A percentile compares a stretch with the other conserved stretches of the same genome.
phyloP scores from a whole-genome alignment of 2,797 vertebrate species.

The Peromyscus melanophrys region DNA sequence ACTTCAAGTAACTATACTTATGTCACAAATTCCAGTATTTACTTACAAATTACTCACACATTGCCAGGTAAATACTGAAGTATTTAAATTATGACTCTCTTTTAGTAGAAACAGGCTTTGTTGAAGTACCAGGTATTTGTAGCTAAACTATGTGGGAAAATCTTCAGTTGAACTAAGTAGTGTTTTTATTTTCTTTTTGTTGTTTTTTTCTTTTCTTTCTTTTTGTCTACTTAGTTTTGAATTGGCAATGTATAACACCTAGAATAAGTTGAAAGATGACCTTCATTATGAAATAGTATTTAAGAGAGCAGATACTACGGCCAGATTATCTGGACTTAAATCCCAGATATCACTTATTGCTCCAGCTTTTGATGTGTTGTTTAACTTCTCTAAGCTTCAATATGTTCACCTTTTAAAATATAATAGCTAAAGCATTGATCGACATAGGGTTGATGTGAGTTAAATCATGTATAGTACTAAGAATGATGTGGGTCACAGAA shows the following conservation, averaged over 20 bases:
- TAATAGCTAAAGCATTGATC: neutral
- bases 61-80: neutral
- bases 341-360: neutral
- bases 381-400: neutral
- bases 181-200: neutral
- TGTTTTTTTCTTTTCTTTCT: neutral
- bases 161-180: neutral
- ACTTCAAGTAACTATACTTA: slow-evolving; percentile 7
- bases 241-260: neutral
- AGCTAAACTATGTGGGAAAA: slow-evolving; percentile 19
- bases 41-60: neutral
- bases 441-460: neutral
- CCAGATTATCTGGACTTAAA: neutral
- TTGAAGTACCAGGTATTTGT: neutral
- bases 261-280: slow-evolving; percentile 18
- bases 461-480: neutral
- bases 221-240: neutral
- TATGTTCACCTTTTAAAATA: neutral
- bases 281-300: neutral
- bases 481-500: neutral
- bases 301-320: neutral
- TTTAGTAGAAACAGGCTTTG: neutral
- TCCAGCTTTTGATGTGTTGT: neutral
- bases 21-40: neutral
- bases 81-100: neutral